phyloP scores from a whole-genome alignment of 53 echinoderm and acorn worm genomes.

The Apostichopus leukothele region DNA sequence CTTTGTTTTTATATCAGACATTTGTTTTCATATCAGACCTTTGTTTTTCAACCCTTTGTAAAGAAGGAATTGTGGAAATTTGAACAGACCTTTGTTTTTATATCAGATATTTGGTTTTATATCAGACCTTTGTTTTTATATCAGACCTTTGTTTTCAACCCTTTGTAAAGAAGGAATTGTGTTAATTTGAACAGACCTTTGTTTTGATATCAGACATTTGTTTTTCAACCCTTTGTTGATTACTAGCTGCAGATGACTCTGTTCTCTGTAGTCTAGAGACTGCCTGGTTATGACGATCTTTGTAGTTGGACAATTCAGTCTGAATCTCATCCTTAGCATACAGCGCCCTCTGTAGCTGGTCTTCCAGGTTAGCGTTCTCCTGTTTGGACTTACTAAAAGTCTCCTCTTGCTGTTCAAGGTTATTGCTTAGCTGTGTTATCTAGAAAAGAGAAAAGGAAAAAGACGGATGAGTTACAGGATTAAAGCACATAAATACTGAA shows the following conservation, averaged over 20 bases:
- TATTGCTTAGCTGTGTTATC: conserved; percentile 68
- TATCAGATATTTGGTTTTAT: too few relatives aligned
- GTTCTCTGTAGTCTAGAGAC: conserved; percentile 69
- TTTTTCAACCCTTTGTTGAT: conserved; percentile 61
- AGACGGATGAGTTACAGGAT: too few relatives aligned
- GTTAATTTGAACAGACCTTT: conserved; percentile 46
- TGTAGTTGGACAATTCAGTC: conserved; percentile 76
- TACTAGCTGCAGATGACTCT: conserved; percentile 59
- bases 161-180: not conserved
- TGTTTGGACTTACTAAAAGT: conserved; percentile 59
- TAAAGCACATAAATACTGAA: not conserved
- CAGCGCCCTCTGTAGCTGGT: conserved; percentile 68
- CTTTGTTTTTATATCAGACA: too few relatives aligned
- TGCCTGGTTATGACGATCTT: conserved; percentile 70
- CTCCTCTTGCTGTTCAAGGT: conserved; percentile 75
- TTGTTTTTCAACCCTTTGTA: too few relatives aligned
- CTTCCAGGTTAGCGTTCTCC: conserved; percentile 67
- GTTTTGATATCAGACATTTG: conserved; percentile 54
- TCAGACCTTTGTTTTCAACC: conserved; percentile 41
- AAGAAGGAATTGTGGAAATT: not conserved
- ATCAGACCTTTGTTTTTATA: not conserved
- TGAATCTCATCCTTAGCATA: conserved; percentile 67
- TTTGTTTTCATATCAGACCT: too few relatives aligned
- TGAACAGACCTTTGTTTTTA: not conserved
- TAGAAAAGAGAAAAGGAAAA: conserved; percentile 24